Conservation (phyloP, 1,140 invertebrate genomes). For the Eumaeus atala region DNA sequence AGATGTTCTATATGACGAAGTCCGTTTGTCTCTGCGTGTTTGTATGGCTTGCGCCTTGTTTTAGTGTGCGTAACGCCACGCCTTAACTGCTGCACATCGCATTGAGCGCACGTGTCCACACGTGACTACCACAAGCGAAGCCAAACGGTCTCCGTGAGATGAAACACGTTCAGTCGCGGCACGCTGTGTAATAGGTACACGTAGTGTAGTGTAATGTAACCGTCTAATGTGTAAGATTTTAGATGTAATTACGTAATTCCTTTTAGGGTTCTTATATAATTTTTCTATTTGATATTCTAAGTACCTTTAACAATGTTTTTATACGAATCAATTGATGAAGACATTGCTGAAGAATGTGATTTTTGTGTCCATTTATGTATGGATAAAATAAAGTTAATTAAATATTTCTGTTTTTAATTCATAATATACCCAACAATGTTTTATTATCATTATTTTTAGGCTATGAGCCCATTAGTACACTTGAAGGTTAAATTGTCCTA, state of each 20-base stretch:
- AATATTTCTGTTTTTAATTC: constrained; percentile 34
- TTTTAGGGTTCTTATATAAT: constrained; percentile 60
- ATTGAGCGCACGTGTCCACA: too few relatives aligned
- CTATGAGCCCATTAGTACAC: too few relatives aligned
- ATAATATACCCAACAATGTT: background rate
- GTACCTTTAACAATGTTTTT: constrained; percentile 61
- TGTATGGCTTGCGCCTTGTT: too few relatives aligned
- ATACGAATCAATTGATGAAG: constrained; percentile 45
- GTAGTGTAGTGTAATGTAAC: constrained; percentile 55
- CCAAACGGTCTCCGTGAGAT: too few relatives aligned
- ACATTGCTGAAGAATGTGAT: constrained; percentile 56
- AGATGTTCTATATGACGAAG: too few relatives aligned
- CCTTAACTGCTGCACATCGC: too few relatives aligned
- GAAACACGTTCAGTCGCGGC: constrained; percentile 35
- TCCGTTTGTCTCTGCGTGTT: too few relatives aligned
- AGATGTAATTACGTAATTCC: constrained; percentile 57
- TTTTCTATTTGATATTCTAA: constrained; percentile 66
- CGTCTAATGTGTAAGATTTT: constrained; percentile 45
- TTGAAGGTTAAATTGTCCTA: too few relatives aligned
- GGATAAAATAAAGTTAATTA: constrained; percentile 63
- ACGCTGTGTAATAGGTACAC: constrained; percentile 39
- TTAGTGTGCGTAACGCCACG: too few relatives aligned
- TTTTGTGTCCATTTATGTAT: constrained; percentile 67
- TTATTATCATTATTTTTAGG: too few relatives aligned
- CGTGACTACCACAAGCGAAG: too few relatives aligned